Evolutionary conservation across 1,140 invertebrate genomes (phyloP).

Genomic region (Pectinophora gossypiella): DNA sequence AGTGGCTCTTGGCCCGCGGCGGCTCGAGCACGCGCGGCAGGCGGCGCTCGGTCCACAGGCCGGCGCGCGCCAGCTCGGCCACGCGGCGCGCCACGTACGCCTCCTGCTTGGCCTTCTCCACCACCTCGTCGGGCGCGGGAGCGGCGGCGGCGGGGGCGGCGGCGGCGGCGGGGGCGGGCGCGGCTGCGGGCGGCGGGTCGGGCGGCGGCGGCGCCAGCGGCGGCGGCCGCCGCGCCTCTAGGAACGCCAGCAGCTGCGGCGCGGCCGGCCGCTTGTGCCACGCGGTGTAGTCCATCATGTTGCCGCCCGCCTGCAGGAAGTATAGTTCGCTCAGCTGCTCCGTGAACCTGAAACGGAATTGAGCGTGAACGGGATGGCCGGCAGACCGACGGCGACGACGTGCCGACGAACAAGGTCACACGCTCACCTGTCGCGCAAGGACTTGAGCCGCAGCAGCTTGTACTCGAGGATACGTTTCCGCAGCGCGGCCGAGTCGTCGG

Average conservation of each 20-base stretch:
- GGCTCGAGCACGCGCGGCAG: conserved; percentile 96
- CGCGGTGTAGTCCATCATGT: conserved; percentile 89
- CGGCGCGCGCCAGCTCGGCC: conserved; percentile 90
- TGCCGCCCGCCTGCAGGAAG: conserved; percentile 89
- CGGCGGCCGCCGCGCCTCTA: conserved; percentile 83
- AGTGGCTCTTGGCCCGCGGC: conserved; percentile 93
- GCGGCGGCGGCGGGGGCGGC: conserved; percentile 75
- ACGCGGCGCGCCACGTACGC: conserved; percentile 95
- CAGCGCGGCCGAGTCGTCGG: conserved; percentile 35
- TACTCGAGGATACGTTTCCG: conserved; percentile 51
- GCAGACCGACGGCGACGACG: not conserved
- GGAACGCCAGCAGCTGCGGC: conserved; percentile 83
- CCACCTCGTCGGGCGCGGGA: conserved; percentile 36
- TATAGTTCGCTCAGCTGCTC: conserved; percentile 90
- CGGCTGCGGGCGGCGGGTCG: conserved; percentile 61
- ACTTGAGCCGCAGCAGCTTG: conserved; percentile 46
- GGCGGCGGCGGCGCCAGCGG: conserved; percentile 30
- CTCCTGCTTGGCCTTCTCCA: conserved; percentile 85
- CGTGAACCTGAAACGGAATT: conserved; percentile 77
- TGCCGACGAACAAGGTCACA: not conserved
- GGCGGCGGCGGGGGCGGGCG: conserved; percentile 78
- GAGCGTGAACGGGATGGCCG: conserved; percentile 8
- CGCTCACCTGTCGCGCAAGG: conserved; percentile 46
- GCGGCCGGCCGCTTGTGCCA: conserved; percentile 88
- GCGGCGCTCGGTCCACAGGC: conserved; percentile 94